A percentile compares a stretch with the other conserved stretches of the same genome.
These are phyloP conservation scores for Zeus faber DNA, from an alignment of 2,113 vertebrate species.

Conservation along the genomic window DNA sequence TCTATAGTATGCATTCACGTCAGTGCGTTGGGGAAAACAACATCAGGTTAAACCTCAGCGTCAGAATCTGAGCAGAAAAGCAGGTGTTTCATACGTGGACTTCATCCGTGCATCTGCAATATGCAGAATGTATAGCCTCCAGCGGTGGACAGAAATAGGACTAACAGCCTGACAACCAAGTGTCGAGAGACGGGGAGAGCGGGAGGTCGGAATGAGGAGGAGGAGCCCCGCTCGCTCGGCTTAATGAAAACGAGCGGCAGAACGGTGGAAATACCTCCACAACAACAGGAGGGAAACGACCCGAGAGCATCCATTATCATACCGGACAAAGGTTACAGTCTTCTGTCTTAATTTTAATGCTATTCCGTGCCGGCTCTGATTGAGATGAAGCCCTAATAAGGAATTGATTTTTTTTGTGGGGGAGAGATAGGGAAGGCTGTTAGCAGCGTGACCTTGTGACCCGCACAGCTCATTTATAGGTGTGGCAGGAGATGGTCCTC, in stretches of 20 bases:
- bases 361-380: slow-evolving; percentile 31
- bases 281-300: slow-evolving; percentile 51
- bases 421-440: slow-evolving; percentile 28
- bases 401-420: slow-evolving; percentile 70
- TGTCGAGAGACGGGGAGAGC: slow-evolving; percentile 66
- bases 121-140: slow-evolving; percentile 67
- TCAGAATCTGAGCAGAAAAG: slow-evolving; percentile 18
- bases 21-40: neutral
- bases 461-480: slow-evolving; percentile 52
- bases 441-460: slow-evolving; percentile 64
- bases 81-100: slow-evolving; percentile 65
- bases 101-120: slow-evolving; percentile 60
- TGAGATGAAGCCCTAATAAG: slow-evolving; percentile 71
- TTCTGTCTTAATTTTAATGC: slow-evolving; percentile 65
- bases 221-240: slow-evolving; percentile 46
- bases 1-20: neutral
- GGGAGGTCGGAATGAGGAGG: slow-evolving; percentile 65
- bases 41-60: too few relatives aligned
- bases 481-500: slow-evolving; percentile 45
- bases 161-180: slow-evolving; percentile 68
- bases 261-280: slow-evolving; percentile 49
- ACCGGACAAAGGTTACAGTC: slow-evolving; percentile 58
- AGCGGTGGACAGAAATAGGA: slow-evolving; percentile 67
- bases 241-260: slow-evolving; percentile 50
- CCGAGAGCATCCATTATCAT: slow-evolving; percentile 59